Evolutionary conservation across 2,888 invertebrate species (phyloP).

Genomic region (Epiblema foenella): DNA sequence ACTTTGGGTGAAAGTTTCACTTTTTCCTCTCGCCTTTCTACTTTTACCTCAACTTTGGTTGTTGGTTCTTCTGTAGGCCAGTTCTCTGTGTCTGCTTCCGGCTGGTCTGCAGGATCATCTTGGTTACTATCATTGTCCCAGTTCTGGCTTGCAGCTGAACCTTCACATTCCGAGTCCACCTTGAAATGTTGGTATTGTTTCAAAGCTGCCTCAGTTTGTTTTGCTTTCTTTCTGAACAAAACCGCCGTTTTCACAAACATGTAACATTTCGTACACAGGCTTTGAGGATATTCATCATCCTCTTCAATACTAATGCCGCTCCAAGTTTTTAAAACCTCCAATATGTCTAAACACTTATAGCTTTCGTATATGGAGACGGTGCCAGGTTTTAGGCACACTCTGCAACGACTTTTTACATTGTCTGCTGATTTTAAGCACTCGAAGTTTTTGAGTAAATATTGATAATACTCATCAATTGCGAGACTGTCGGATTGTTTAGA

Average conservation of each 20-base stretch:
- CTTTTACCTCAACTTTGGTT: slow-evolving; percentile 42
- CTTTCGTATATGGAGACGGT: slow-evolving; percentile 50
- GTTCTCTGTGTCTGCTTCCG: slow-evolving; percentile 33
- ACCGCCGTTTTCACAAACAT: slow-evolving; percentile 64
- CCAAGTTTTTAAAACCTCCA: slow-evolving; percentile 50
- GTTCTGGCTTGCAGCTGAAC: neutral
- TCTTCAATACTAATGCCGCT: slow-evolving; percentile 58
- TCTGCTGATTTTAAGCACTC: slow-evolving; percentile 43
- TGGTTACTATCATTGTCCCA: slow-evolving; percentile 21
- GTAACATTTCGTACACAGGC: slow-evolving; percentile 64
- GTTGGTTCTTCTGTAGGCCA: slow-evolving; percentile 43
- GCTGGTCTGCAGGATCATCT: neutral
- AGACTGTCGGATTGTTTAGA: slow-evolving; percentile 38
- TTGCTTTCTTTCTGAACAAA: slow-evolving; percentile 65
- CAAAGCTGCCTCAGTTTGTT: slow-evolving; percentile 59
- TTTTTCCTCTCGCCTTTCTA: slow-evolving; percentile 45
- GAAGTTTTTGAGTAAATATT: slow-evolving; percentile 42
- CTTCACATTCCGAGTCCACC: slow-evolving; percentile 18
- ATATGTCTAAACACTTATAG: slow-evolving; percentile 43
- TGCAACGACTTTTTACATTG: slow-evolving; percentile 43
- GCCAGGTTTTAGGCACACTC: slow-evolving; percentile 53
- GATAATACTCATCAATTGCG: slow-evolving; percentile 45
- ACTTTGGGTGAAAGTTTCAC: slow-evolving; percentile 55
- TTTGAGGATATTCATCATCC: slow-evolving; percentile 62
- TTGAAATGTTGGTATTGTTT: slow-evolving; percentile 48